Conservation (phyloP, 2,888 invertebrate genomes). For the Lasioglossum lativentre region DNA sequence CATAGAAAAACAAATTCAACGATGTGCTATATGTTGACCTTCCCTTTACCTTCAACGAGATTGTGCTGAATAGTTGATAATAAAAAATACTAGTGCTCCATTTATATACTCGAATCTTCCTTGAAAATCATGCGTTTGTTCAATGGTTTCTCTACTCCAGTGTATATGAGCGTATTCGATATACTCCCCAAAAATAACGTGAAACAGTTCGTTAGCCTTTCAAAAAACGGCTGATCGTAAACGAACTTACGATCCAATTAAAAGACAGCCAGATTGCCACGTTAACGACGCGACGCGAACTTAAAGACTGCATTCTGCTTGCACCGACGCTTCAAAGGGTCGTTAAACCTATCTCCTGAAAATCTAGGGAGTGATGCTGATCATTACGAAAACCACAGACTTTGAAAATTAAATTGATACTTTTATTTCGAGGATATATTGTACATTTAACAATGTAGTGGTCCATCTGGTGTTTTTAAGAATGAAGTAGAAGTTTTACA, state of each 20-base stretch:
- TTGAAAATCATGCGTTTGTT: not conserved
- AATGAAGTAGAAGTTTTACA: no score
- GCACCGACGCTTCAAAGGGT: not conserved
- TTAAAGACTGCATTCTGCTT: constrained; percentile 38
- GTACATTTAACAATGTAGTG: no score
- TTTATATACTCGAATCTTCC: not conserved
- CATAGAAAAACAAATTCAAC: no score
- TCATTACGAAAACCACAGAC: not conserved
- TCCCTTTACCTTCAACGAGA: no score
- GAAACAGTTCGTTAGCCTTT: constrained; percentile 61
- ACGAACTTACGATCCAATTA: constrained; percentile 53
- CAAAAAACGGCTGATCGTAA: constrained; percentile 38
- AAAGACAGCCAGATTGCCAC: constrained; percentile 52
- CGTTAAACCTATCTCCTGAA: constrained; percentile 11
- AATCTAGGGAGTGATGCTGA: not conserved
- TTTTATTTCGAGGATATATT: not conserved
- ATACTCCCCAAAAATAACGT: not conserved
- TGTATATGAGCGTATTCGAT: not conserved
- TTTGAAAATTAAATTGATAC: not conserved
- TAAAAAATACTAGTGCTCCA: not conserved
- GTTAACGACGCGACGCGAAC: constrained; percentile 38
- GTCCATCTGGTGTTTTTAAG: no score
- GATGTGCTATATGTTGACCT: no score
- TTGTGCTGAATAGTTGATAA: no score
- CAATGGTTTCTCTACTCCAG: not conserved